These are phyloP conservation scores for Melieria picta DNA, from an alignment of 2,888 invertebrate genomes.

Conservation along the genomic window DNA sequence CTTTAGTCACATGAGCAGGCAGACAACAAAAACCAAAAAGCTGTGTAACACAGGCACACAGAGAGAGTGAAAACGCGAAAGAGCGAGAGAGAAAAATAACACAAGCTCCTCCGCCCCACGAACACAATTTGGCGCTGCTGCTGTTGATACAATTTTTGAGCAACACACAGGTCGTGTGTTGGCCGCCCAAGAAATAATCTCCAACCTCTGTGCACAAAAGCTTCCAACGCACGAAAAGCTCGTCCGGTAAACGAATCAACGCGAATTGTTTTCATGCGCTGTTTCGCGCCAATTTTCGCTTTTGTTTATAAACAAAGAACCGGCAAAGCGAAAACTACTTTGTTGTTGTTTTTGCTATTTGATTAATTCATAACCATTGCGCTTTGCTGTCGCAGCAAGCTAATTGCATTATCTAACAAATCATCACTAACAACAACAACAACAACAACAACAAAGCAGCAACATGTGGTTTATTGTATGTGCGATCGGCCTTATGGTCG, in stretches of 20 bases:
- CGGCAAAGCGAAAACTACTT: background rate
- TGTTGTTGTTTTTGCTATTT: background rate
- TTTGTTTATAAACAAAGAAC: constrained; percentile 24
- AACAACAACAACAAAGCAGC: background rate
- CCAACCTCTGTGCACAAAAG: constrained; percentile 1
- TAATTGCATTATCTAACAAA: background rate
- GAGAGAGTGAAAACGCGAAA: constrained; percentile 25
- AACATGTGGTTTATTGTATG: constrained; percentile 60
- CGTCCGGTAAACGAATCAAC: background rate
- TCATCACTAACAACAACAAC: background rate
- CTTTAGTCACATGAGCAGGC: constrained; percentile 13
- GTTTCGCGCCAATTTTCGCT: background rate
- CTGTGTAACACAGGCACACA: constrained; percentile 14
- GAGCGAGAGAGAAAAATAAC: constrained; percentile 4
- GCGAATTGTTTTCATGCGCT: background rate
- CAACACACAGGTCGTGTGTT: background rate
- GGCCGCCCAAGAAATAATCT: background rate
- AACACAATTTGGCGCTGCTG: too few species aligned
- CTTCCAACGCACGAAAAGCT: background rate
- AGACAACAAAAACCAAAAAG: constrained; percentile 12
- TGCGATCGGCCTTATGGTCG: constrained; percentile 50
- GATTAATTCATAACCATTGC: background rate
- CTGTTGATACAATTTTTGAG: background rate
- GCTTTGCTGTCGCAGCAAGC: background rate
- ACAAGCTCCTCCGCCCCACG: background rate